Conservation (phyloP, 2,888 invertebrate species). For the Drosophila setosimentum region DNA sequence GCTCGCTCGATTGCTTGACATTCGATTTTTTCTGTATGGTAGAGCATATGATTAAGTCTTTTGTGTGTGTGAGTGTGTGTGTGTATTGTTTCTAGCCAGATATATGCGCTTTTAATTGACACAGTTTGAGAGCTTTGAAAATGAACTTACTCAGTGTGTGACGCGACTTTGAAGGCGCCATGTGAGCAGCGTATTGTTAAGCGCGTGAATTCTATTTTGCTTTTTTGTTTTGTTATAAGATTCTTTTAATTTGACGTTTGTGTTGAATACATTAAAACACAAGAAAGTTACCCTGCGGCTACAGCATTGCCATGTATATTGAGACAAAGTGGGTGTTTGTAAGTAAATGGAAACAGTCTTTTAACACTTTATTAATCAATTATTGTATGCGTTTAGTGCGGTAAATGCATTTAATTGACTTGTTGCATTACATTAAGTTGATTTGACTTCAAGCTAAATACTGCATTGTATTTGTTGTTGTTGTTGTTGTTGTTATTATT, state of each 20-base stretch:
- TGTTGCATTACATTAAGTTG: slow-evolving; percentile 13
- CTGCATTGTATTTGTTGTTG: neutral
- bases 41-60: neutral
- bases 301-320: slow-evolving; percentile 71
- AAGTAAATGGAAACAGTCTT: slow-evolving; percentile 63
- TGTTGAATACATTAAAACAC: slow-evolving; percentile 4
- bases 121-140: slow-evolving; percentile 54
- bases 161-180: slow-evolving; percentile 65
- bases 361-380: slow-evolving; percentile 25
- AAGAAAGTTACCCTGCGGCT: slow-evolving; percentile 1
- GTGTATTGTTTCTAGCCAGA: slow-evolving; percentile 13
- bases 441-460: slow-evolving; percentile 17
- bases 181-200: slow-evolving; percentile 52
- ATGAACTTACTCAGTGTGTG: slow-evolving; percentile 60
- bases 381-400: slow-evolving; percentile 21
- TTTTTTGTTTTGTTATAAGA: slow-evolving; percentile 33
- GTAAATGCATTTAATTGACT: slow-evolving; percentile 32
- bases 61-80: neutral
- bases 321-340: slow-evolving; percentile 83
- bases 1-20: slow-evolving; percentile 42
- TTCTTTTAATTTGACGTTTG: slow-evolving; percentile 21
- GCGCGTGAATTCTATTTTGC: slow-evolving; percentile 26
- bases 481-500: slow-evolving; percentile 30
- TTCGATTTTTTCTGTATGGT: slow-evolving; percentile 41
- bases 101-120: slow-evolving; percentile 67